Evolutionary conservation across 2,888 invertebrate genomes (phyloP), one percentile per base, ranked within the genome.

Genomic region (Terebella lapidaria): DNA sequence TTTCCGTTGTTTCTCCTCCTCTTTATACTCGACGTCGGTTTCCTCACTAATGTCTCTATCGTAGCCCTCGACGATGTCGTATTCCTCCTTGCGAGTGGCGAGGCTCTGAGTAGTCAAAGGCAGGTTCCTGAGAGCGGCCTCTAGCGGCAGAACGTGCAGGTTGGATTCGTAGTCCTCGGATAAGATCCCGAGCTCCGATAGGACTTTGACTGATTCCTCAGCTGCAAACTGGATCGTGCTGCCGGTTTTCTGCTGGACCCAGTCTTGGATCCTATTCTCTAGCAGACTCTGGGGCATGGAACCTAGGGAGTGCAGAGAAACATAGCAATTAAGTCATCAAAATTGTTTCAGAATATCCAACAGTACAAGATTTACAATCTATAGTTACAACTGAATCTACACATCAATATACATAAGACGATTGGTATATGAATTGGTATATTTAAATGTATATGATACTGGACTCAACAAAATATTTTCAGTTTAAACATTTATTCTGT

Each of bases 31-130:
- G 42, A 69, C 71, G 27, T 74, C 74, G 1, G 71, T 72, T 64
- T 75, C 74, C 30, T 72, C 58, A 45, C 70, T 71, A 5, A 68
- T 67, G 52, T 77, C 73, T 51, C 74, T 68, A 53, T 78, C 61
- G 56, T 75, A 75, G n/a, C 76, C 78, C 56, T 78, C 77, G 0
- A 70, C 63, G 47, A 74, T 62, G 57, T 76, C 77, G 0, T 70
- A 69, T 57, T 75, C 75, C 20, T 67, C 64, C 1, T 64, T 68
- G 42, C 75, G 64, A 5, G 72, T 59, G 0, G 73, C 70, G 18
- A 74, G 60, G 0, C 73, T 71, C 27, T 73, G 66, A 0, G 73
- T 71, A 25, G 68, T 66, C 59, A 71, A 73, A 1, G 77, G 77
- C 18, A 79, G 71, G 57, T 72, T 70, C 2, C 71, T 61, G 46